These are phyloP conservation scores for Caenorhabditis japonica DNA, from an alignment of 2,888 invertebrate species.

Conservation along the genomic window DNA sequence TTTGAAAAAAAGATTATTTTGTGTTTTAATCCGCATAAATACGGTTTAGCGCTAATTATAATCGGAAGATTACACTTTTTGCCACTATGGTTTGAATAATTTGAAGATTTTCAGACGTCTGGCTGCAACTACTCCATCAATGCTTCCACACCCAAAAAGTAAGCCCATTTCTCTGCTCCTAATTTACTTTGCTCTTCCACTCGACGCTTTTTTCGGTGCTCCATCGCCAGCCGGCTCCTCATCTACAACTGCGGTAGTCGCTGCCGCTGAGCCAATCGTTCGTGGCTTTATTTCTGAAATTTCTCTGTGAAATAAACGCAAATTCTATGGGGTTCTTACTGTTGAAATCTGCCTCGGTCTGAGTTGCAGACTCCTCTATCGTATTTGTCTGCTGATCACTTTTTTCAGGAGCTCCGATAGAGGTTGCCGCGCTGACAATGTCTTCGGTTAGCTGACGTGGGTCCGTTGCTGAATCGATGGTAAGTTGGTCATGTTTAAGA, in stretches of 20 bases:
- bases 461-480: constrained; percentile 20
- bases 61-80: too few species aligned
- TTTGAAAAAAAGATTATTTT: too few species aligned
- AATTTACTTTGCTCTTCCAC: constrained; percentile 32
- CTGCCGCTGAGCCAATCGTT: constrained; percentile 22
- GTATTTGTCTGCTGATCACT: constrained; percentile 6
- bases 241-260: constrained; percentile 23
- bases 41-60: too few species aligned
- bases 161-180: too few species aligned
- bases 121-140: too few species aligned
- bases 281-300: constrained; percentile 36
- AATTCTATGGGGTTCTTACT: too few species aligned
- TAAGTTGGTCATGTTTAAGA: neutral
- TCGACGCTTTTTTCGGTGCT: constrained; percentile 20
- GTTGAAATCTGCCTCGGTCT: constrained; percentile 18
- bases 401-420: neutral
- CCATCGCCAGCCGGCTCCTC: neutral
- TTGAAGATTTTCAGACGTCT: too few species aligned
- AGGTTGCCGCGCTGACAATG: constrained; percentile 18
- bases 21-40: too few species aligned
- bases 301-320: too few species aligned
- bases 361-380: neutral
- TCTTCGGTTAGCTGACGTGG: constrained; percentile 42
- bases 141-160: too few species aligned
- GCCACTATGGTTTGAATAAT: too few species aligned